Base-by-base conservation (phyloP, 2,113 vertebrate species). In the Proterorhinus semilunaris region DNA sequence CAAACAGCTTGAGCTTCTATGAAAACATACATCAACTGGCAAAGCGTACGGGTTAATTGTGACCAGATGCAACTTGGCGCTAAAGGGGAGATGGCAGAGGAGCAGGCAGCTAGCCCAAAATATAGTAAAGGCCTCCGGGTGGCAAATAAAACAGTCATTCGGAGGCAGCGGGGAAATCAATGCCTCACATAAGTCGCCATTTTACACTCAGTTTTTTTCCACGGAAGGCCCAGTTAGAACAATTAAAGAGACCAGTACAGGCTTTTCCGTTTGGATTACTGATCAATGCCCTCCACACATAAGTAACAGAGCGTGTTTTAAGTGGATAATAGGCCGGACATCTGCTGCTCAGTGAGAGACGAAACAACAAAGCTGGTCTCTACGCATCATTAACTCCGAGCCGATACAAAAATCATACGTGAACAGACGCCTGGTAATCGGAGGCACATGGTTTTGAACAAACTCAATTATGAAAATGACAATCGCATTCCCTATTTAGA, bases 171-270 rank as follows among this genome's bases (percentile, higher is more conserved):
- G 62, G 16, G 62, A 78, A 84, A 84, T 81, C 72, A 0, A 85
- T 86, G 75, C 54, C 61, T 12, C 72, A 69, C 64, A 83, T 80
- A 79, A 82, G 76, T 83, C 69, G 69, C 66, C 57, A 76, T 79
- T 79, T 81, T 75, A 58, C 65, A 64, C 45, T 76, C 12, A 17
- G 50, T 70, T 53, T 68, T 77, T 75, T 81, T 81, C 54, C 63
- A 15, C 45, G 58, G 4, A 76, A 50, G 45, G 53, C 2, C 55
- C 43, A 58, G 51, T 36, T 63, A n/a, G 70, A 54, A 16, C 13
- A 52, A 75, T 73, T 47, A 51, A 66, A 79, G 11, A 17, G 48
- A 54, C 66, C 48, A 8, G 66, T 62, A 66, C 64, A 65, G 13
- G 70, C 55, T 78, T 61, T 4, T 63, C 45, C 48, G 52, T 27